Conservation (phyloP, 1,140 invertebrate genomes). For the Drosophila seguyi region DNA sequence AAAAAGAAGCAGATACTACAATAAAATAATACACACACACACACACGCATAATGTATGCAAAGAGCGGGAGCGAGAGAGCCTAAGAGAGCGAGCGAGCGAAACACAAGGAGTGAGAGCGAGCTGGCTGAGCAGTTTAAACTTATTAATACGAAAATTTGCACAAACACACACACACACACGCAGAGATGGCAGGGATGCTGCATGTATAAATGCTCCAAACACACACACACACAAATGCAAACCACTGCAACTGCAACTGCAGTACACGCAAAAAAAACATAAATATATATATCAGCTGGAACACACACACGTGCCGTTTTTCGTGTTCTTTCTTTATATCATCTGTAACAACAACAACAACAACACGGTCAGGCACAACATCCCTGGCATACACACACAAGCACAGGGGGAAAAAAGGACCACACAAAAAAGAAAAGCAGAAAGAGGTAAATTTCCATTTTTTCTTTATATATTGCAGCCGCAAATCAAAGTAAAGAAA, state of each 20-base stretch:
- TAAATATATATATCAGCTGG: constrained; percentile 25
- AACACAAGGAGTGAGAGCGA: constrained; percentile 4
- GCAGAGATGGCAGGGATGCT: constrained; percentile 27
- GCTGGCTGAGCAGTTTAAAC: constrained; percentile 26
- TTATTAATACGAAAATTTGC: constrained; percentile 40
- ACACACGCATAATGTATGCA: constrained; percentile 24
- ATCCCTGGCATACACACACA: constrained; percentile 49
- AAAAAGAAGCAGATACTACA: constrained; percentile 27
- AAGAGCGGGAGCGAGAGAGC: constrained; percentile 10
- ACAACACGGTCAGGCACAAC: constrained; percentile 23
- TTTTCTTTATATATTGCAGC: constrained; percentile 3
- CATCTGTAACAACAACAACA: constrained; percentile 31
- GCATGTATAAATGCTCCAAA: constrained; percentile 13
- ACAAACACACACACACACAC: constrained; percentile 11
- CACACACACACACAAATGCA: constrained; percentile 4
- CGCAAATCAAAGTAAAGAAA: constrained; percentile 10
- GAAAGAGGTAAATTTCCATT: constrained; percentile 20
- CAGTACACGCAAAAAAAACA: constrained; percentile 25
- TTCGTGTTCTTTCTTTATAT: constrained; percentile 29
- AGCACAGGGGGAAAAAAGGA: constrained; percentile 16
- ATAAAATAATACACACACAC: constrained; percentile 38
- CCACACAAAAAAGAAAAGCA: constrained; percentile 18
- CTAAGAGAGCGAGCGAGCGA: not conserved
- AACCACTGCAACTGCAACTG: constrained; percentile 11
- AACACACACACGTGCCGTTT: constrained; percentile 28